Evolutionary conservation across 2,113 vertebrate species (phyloP), one percentile per base, ranked within the genome.

Genomic region (Todiramphus chloris): DNA sequence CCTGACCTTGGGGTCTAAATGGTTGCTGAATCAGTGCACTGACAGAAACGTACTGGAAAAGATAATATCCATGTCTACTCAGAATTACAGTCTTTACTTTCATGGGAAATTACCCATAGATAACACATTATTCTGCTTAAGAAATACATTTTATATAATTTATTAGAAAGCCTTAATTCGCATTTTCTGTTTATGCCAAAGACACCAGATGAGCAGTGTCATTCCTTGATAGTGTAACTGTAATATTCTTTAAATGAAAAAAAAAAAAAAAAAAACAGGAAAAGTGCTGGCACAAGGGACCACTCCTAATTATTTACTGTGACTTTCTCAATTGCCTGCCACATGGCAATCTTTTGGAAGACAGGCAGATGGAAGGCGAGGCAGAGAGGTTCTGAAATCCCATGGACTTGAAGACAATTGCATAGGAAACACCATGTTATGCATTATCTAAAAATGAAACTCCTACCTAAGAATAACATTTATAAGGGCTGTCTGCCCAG

Each of bases 11-110:
- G 56, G 77, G 83, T 94, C 74, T 96, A 82, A 89, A 92, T 79
- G 92, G 88, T 91, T 97, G 93, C 93, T 89, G 92, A 94, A 95
- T 96, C 91, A 92, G 87, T 92, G 24, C 60, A 91, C 64, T 87
- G 95, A 92, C 90, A 96, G 69, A 95, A 95, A 91, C 73, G 82
- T 58, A 81, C 86, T 78, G 83, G 77, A 92, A 93, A 96, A 95
- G 73, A 93, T 78, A 93, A 92, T 88, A 90, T 90, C 75, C 80
- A 87, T 58, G 35, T 89, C 73, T 97, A 89, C 95, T 92, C 89
- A 91, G 91, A 96, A 87, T 91, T 84, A 90, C 39, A 92, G 69
- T 81, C 66, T 84, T 80, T 89, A 64, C 43, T 95, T 94, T 91
- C 81, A 89, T 72, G 77, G 80, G 66, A 89, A 96, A 97, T 94